Conservation (phyloP, 2,113 vertebrate species). For the Equus quagga region DNA sequence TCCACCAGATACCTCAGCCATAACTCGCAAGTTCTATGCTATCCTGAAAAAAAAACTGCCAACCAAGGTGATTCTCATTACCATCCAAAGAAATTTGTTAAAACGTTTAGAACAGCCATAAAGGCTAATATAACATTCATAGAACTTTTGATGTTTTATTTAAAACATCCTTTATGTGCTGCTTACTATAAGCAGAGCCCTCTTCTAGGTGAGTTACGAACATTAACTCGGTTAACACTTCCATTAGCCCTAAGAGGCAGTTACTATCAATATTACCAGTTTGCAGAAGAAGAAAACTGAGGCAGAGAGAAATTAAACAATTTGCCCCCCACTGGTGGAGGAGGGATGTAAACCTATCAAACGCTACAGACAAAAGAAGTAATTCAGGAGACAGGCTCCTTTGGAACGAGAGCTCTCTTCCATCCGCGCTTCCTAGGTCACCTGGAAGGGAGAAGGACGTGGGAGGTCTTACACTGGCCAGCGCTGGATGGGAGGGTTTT, state of each 20-base stretch:
- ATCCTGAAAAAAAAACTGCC: not conserved
- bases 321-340: not conserved
- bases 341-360: not conserved
- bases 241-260: not conserved
- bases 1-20: not conserved
- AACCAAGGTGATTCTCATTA: not conserved
- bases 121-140: not conserved
- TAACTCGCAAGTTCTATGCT: not conserved
- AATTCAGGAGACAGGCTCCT: not conserved
- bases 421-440: not conserved
- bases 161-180: not conserved
- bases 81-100: not conserved
- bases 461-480: not conserved
- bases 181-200: not conserved
- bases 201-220: not conserved
- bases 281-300: not conserved
- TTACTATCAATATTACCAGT: not conserved
- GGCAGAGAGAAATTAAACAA: not conserved
- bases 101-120: not conserved
- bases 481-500: accelerated
- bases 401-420: not conserved
- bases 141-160: not conserved
- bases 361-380: not conserved
- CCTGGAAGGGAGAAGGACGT: accelerated
- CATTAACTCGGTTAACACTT: not conserved